Conservation (phyloP, 2,113 vertebrate species). For the Chascanopsetta lugubris region DNA sequence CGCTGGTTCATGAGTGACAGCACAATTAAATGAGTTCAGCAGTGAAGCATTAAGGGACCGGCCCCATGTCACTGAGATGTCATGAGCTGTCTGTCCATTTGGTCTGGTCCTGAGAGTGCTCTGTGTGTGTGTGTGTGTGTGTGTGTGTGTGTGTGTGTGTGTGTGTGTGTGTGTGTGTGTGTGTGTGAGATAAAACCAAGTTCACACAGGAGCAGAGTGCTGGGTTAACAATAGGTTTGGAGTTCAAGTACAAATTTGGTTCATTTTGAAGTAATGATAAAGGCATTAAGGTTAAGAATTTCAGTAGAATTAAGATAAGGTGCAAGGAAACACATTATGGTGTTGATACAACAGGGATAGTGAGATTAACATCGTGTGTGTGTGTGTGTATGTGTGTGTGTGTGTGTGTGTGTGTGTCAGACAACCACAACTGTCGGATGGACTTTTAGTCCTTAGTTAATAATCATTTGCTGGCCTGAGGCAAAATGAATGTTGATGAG, state of each 20-base stretch:
- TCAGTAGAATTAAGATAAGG: neutral
- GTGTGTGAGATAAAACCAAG: too few relatives aligned
- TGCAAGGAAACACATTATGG: neutral
- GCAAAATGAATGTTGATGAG: conserved; percentile 31
- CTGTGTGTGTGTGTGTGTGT: neutral
- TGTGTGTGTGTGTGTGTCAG: conserved; percentile 33
- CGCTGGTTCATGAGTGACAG: conserved; percentile 56
- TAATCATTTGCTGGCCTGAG: conserved; percentile 49
- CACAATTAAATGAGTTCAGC: conserved; percentile 63
- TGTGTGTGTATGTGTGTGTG: neutral
- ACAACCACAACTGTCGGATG: conserved; percentile 43
- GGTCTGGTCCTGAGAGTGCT: conserved; percentile 20
- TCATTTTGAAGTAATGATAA: neutral
- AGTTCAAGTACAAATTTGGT: neutral
- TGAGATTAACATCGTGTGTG: neutral
- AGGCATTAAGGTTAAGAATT: neutral
- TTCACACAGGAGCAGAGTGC: neutral
- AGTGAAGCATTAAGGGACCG: conserved; percentile 57
- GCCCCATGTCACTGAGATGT: conserved; percentile 57
- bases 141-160: neutral
- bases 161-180: too few relatives aligned
- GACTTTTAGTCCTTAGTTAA: conserved; percentile 45
- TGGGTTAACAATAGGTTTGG: neutral
- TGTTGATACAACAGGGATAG: neutral
- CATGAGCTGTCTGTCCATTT: conserved; percentile 50